A percentile compares a stretch with the other conserved stretches of the same genome.
Conservation (phyloP, 2,113 vertebrate genomes). For the Echinops telfairi region DNA sequence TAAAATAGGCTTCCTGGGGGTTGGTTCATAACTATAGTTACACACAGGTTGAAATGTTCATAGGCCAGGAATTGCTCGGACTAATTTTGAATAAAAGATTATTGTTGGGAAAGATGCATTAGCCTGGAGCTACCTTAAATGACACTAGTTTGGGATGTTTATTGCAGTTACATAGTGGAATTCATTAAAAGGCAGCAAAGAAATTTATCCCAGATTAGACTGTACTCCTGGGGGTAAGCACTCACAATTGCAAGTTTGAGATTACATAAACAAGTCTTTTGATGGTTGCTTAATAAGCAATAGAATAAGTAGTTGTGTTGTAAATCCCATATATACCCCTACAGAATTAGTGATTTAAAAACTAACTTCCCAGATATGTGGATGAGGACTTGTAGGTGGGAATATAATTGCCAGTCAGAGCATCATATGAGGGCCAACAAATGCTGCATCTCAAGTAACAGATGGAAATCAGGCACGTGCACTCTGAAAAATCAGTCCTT, state of each 20-base stretch:
- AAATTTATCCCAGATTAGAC: conserved; percentile 30
- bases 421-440: neutral
- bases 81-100: conserved; percentile 52
- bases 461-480: conserved; percentile 44
- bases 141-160: neutral
- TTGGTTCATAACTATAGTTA: too few relatives aligned
- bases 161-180: neutral
- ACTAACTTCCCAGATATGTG: neutral
- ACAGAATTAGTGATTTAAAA: conserved; percentile 31
- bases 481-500: conserved; percentile 27
- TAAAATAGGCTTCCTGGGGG: too few relatives aligned
- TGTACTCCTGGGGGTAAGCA: neutral
- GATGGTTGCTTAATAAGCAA: conserved; percentile 33
- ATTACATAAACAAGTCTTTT: neutral
- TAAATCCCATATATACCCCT: neutral
- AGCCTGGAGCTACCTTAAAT: neutral
- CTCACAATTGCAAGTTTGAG: neutral
- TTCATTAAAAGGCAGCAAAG: conserved; percentile 15
- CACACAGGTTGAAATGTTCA: too few relatives aligned
- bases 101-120: conserved; percentile 3
- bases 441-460: conserved; percentile 56
- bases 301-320: neutral
- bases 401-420: conserved; percentile 42
- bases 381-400: neutral
- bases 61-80: too few relatives aligned